Base-by-base conservation (phyloP, 2,797 vertebrate species). In the Lagodon rhomboides region DNA sequence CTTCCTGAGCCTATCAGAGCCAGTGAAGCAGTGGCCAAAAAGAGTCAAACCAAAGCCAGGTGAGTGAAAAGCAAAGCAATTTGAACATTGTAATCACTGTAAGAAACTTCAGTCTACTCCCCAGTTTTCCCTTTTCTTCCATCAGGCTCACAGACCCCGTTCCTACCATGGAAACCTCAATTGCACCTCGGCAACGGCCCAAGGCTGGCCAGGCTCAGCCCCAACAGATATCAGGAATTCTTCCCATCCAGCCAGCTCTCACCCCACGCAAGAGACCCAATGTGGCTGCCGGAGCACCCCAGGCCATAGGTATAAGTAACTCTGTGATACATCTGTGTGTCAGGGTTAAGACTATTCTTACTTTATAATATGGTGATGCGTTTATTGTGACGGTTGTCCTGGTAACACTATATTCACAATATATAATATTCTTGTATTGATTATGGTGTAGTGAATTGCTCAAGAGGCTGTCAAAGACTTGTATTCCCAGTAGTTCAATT, bases 1-100 rank as follows among this genome's bases (percentile, higher is more conserved):
- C 98, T 99, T 84, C 97, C 98, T 61, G 98, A 99, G 82, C 97
- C 98, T 1, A 95, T 99, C 85, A 97, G 96, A 97, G 97, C 97
- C 49, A 99, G 98, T 73, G 98, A 99, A 93, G 98, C 98, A 73
- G 96, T 98, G 91, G 97, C 97, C 83, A 99, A 98, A 96, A 99
- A 99, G 94, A 98, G 95, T 92, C 94, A 98, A 83, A 96, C 95
- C 81, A 99, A 99, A 96, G 96, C 98, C 93, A 97, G 98, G 98
- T 99, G 86, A 95, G 92, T 75, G 38, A 55, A 51, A 58, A 70
- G 59, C 49, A 17, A 80, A 75, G 18, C 1, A 38, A 12, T 38
- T 34, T 64, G 0, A 62, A 3, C 63, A 18, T 47, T 63, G 18
- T 59, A n/a, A 15, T 67, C 4, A 5, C 22, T 41, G 3, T 68